Conservation (phyloP, 2,797 vertebrate genomes). For the Rhodeus uyekii region DNA sequence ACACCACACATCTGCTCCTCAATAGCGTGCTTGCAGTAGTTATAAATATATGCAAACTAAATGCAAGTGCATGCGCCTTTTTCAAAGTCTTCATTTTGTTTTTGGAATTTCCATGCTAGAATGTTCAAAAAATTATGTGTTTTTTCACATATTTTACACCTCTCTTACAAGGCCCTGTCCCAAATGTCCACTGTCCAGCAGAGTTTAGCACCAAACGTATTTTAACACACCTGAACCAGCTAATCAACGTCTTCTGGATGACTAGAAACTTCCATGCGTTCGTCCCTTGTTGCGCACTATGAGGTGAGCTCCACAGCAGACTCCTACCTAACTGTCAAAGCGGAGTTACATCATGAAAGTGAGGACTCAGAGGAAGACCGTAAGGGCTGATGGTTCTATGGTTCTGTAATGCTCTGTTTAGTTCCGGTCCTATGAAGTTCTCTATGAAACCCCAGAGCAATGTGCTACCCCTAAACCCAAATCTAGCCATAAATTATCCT, state of each 20-base stretch:
- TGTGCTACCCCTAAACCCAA: no score
- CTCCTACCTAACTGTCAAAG: background rate
- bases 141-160: background rate
- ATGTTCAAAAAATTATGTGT: background rate
- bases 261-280: background rate
- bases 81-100: background rate
- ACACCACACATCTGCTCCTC: constrained; percentile 3
- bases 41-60: constrained; percentile 10
- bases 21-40: background rate
- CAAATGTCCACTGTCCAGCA: background rate
- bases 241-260: background rate
- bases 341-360: background rate
- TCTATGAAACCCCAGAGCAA: no score
- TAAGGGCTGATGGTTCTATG: no score
- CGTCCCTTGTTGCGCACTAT: background rate
- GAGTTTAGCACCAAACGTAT: background rate
- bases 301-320: background rate
- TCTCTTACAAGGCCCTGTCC: background rate
- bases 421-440: no score
- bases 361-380: background rate
- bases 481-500: no score
- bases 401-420: no score
- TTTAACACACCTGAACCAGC: background rate
- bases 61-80: background rate
- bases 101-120: background rate